These are phyloP conservation scores for Serripes groenlandicus DNA, from an alignment of 2,888 invertebrate species.

Conservation along the genomic window DNA sequence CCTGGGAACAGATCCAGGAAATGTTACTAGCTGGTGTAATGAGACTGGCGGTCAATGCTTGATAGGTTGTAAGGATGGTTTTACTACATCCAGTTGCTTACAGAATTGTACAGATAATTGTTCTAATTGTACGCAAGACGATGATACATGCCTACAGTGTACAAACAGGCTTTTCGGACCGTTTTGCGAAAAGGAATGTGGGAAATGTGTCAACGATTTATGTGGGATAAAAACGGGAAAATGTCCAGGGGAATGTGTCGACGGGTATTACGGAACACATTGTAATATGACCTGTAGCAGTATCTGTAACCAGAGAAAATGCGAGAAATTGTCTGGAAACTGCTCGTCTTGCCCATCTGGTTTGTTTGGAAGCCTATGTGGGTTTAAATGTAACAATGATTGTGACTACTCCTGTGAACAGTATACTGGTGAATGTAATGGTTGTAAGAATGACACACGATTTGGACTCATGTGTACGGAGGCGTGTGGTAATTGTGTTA, in stretches of 20 bases:
- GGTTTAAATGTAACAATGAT: slow-evolving; percentile 20
- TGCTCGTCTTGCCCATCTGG: slow-evolving; percentile 45
- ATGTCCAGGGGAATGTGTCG: slow-evolving; percentile 22
- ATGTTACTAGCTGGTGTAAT: slow-evolving; percentile 44
- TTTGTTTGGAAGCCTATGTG: slow-evolving; percentile 34
- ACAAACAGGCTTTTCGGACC: background rate
- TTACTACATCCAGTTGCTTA: slow-evolving; percentile 23
- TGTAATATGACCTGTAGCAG: slow-evolving; percentile 31
- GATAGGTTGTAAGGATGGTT: slow-evolving; percentile 45
- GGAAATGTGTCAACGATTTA: slow-evolving; percentile 11
- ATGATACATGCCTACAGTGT: background rate
- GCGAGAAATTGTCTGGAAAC: slow-evolving; percentile 41
- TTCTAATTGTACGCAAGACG: background rate
- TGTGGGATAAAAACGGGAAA: slow-evolving; percentile 16
- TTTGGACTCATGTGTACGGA: slow-evolving; percentile 1
- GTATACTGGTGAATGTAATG: slow-evolving; percentile 37
- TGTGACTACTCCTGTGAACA: slow-evolving; percentile 40
- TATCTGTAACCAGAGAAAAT: slow-evolving; percentile 20
- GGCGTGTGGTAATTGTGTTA: background rate
- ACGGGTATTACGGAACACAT: slow-evolving; percentile 29
- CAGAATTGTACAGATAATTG: slow-evolving; percentile 1
- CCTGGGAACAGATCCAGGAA: slow-evolving; percentile 17
- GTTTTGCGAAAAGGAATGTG: slow-evolving; percentile 4
- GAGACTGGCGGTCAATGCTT: slow-evolving; percentile 41
- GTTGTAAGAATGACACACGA: slow-evolving; percentile 29